Percentiles rank a stretch among this genome's conserved stretches.
Evolutionary conservation across 2,113 vertebrate genomes (phyloP).

Genomic region (Sceloporus undulatus): DNA sequence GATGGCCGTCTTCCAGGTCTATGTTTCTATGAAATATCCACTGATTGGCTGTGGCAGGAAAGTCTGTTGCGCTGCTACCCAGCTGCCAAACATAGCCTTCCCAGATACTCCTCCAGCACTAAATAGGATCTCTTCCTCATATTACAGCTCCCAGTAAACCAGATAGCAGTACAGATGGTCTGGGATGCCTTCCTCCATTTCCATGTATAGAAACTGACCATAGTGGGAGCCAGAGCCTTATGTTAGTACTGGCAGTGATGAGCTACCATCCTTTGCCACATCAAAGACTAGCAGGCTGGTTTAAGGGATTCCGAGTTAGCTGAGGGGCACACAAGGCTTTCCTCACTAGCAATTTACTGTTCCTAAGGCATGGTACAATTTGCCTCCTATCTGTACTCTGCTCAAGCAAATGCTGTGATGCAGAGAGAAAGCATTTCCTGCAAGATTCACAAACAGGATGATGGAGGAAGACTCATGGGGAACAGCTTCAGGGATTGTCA

Average conservation of each 20-base stretch:
- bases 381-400: too few species aligned
- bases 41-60: too few species aligned
- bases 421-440: background rate
- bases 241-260: background rate
- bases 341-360: background rate
- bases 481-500: background rate
- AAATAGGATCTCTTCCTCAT: too few species aligned
- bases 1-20: too few species aligned
- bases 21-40: too few species aligned
- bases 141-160: too few species aligned
- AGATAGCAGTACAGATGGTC: too few species aligned
- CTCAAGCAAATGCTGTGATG: background rate
- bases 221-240: background rate
- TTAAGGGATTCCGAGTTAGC: background rate
- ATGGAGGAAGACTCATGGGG: background rate
- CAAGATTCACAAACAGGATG: background rate
- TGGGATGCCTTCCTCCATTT: too few species aligned
- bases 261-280: background rate
- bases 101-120: too few species aligned
- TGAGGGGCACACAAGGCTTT: background rate
- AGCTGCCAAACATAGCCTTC: too few species aligned
- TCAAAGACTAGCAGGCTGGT: background rate
- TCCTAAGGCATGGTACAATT: background rate
- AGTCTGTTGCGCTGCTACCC: too few species aligned
- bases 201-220: background rate